These are phyloP conservation scores for Lasioglossum calceatum DNA, from an alignment of 2,888 invertebrate genomes.

Conservation along the genomic window DNA sequence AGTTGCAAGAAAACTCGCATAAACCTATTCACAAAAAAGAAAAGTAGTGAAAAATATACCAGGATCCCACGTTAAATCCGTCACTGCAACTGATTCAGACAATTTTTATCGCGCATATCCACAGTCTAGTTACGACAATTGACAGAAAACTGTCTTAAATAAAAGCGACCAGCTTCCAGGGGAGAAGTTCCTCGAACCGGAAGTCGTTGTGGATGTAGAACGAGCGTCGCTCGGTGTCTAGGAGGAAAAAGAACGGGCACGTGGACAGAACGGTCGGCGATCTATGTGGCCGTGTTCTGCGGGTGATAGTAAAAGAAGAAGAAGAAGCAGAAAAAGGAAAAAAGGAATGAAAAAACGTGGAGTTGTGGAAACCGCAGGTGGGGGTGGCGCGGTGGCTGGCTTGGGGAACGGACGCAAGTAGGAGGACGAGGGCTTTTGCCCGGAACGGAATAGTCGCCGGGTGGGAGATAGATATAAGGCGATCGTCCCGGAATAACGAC, in stretches of 20 bases:
- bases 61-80: too few relatives aligned
- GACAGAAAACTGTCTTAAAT: neutral
- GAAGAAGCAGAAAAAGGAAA: neutral
- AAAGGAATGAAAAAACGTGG: neutral
- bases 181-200: constrained; percentile 20
- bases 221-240: constrained; percentile 25
- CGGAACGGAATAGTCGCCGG: constrained; percentile 71
- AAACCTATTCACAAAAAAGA: too few relatives aligned
- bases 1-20: too few relatives aligned
- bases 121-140: neutral
- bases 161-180: neutral
- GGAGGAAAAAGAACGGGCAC: constrained; percentile 36
- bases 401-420: constrained; percentile 12
- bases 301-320: constrained; percentile 30
- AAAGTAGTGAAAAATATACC: too few relatives aligned
- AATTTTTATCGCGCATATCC: too few relatives aligned
- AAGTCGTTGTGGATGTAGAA: constrained; percentile 26
- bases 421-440: constrained; percentile 65
- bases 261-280: constrained; percentile 21
- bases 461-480: constrained; percentile 84
- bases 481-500: constrained; percentile 81
- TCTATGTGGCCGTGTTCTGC: constrained; percentile 22
- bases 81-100: too few relatives aligned
- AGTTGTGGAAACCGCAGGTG: constrained; percentile 5
- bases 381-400: constrained; percentile 19